Base-by-base conservation (phyloP, 2,888 invertebrate species). In the Parapristionchus giblindavisi region DNA sequence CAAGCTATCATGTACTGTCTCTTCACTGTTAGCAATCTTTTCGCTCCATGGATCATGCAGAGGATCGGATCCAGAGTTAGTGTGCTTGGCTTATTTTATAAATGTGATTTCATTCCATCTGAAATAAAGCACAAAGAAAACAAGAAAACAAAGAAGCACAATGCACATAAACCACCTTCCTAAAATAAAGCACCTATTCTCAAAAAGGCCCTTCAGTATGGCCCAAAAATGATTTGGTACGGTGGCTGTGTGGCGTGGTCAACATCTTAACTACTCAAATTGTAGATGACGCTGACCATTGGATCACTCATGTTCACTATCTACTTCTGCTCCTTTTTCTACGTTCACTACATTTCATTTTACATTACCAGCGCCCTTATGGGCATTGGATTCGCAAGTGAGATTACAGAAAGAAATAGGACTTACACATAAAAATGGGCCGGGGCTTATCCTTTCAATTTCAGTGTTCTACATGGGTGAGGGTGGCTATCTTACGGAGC, bases 331-430 rank as follows among this genome's bases (percentile, higher is more conserved):
- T 80, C 80, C 51, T 83, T 83, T 72, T 73, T 83, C 56, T 81
- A 80, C 75, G 77, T 80, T 27, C 80, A 81, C 70, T 40, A 58
- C 14, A 76, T 78, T 52, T 79, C 78, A 38, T 83, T 79, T 66
- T 83, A 79, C 73, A 51, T 77, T 11, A 76, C 83, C 8, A 72
- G 75, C 27, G 75, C 77, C 1, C 34, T 79, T 6, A 76, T 81
- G 56, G 83, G 83, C 1, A 51, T 80, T 34, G 83, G 81, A 11
- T 80, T 79, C 40, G 80, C 83, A 3, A 70, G 83, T 83, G 65
- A 78, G 79, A 38, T 11, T 14, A 14, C 11, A 21, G 48, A 11
- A 48, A 48, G 21, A 48, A 11, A 48, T 32, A 60, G 3, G 36
- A 58, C 3, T 27, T 29, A 29, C 17, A 24, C 32, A 14, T 14